A percentile compares a stretch with the other conserved stretches of the same genome.
Conservation (phyloP, 2,113 vertebrate genomes). For the Leptosomus discolor region DNA sequence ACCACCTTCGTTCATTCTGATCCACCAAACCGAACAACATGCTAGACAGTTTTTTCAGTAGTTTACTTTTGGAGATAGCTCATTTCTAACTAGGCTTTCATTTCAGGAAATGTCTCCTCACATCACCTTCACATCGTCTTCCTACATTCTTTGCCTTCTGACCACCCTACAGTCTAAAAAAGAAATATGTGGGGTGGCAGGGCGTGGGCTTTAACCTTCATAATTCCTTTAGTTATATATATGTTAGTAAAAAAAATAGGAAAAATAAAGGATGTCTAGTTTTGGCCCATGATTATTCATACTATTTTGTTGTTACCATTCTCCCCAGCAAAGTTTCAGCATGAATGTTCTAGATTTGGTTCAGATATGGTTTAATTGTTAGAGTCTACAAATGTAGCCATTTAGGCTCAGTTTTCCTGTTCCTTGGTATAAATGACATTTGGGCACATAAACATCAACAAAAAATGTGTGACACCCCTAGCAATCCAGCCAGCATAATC, state of each 20-base stretch:
- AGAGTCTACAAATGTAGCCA: background rate
- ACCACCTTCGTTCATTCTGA: background rate
- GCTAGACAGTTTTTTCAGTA: background rate
- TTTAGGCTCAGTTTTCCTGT: background rate
- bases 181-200: background rate
- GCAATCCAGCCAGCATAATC: background rate
- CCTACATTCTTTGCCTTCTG: background rate
- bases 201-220: background rate
- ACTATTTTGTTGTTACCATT: background rate
- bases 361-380: background rate
- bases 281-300: background rate
- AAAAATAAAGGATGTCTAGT: background rate
- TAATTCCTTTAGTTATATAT: background rate
- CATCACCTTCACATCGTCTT: background rate
- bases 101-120: background rate
- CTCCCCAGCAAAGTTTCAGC: background rate
- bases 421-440: background rate
- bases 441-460: background rate
- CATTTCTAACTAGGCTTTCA: background rate
- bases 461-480: background rate
- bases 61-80: background rate
- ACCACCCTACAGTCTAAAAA: background rate
- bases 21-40: background rate
- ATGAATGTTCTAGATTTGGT: background rate
- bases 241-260: background rate